Base-by-base conservation (phyloP, 2,888 invertebrate species). In the Eueremaeus valkanovi region DNA sequence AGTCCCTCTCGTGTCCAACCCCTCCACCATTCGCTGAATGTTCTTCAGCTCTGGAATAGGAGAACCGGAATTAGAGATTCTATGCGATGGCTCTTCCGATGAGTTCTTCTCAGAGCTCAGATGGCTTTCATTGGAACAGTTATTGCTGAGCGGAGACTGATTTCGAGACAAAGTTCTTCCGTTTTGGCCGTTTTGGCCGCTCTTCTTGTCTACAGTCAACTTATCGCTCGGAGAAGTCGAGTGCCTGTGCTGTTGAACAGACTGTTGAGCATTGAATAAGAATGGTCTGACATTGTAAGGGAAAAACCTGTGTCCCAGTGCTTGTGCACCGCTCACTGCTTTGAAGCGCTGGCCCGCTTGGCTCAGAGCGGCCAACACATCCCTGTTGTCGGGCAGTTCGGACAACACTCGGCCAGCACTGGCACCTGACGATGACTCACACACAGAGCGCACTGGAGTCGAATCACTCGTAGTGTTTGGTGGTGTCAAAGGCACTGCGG, bases 21-120 rank as follows among this genome's bases (percentile, higher is more conserved):
- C 80, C 24, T 79, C 79, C 72, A 79, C 78, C 79, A 79, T 79
- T 78, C 78, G 77, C 61, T 79, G 79, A 16, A 79, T 79, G 75
- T 78, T 79, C 58, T 79, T 79, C 70, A 79, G 51, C 45, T 79
- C 79, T 31, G 36, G 74, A 76, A 75, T 40, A 5, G 72, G 72
- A 33, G 72, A 72, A 9, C 40, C 33, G 24, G 66, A 66, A 31
- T 33, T 66, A 3, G 51, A 51, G 6, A 51, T 11, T 18, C 18
- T 51, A 51, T 11, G 18, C 18, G 18, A 5, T 16, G 51, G 51
- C 6, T 51, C 51, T 51, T 51, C 51, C 51, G 51, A 51, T 49
- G 45, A 27, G 29, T 29, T 27, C 24, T 72, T 40, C 3, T 21
- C 72, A 21, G 58, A n/a, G 29, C 24, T 40, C 8, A 29, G 5